Evolutionary conservation across 1,140 invertebrate species (phyloP).

Genomic region (Lithobius niger): DNA sequence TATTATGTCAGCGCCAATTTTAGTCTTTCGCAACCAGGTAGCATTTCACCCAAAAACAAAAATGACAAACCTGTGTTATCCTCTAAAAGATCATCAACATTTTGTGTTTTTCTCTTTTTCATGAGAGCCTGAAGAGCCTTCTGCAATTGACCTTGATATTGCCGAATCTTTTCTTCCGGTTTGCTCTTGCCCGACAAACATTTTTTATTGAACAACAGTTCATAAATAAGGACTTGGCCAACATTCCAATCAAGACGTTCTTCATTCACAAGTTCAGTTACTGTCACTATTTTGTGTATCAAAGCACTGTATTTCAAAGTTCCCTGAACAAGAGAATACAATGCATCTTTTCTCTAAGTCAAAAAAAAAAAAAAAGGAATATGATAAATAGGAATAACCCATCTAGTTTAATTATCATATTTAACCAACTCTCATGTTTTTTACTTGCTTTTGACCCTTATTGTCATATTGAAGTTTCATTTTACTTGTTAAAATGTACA

Average conservation of each 20-base stretch:
- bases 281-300: slow-evolving; percentile 45
- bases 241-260: slow-evolving; percentile 51
- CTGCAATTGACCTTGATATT: no score
- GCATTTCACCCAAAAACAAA: no score
- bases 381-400: slow-evolving; percentile 7
- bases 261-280: slow-evolving; percentile 46
- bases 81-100: no score
- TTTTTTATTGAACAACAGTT: slow-evolving; percentile 66
- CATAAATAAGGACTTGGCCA: slow-evolving; percentile 58
- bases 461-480: no score
- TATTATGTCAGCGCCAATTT: no score
- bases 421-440: slow-evolving; percentile 5
- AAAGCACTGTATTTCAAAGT: slow-evolving; percentile 49
- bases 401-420: background rate
- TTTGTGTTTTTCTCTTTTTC: no score
- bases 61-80: no score
- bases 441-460: background rate
- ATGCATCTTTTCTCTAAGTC: slow-evolving; percentile 51
- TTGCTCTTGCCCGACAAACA: slow-evolving; percentile 48
- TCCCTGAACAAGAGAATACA: slow-evolving; percentile 56
- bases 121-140: no score
- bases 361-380: slow-evolving; percentile 20
- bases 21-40: no score
- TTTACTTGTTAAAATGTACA: no score
- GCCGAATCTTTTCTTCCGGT: no score